Conservation (phyloP, 2,797 vertebrate species). For the Cyclopterus lumpus region DNA sequence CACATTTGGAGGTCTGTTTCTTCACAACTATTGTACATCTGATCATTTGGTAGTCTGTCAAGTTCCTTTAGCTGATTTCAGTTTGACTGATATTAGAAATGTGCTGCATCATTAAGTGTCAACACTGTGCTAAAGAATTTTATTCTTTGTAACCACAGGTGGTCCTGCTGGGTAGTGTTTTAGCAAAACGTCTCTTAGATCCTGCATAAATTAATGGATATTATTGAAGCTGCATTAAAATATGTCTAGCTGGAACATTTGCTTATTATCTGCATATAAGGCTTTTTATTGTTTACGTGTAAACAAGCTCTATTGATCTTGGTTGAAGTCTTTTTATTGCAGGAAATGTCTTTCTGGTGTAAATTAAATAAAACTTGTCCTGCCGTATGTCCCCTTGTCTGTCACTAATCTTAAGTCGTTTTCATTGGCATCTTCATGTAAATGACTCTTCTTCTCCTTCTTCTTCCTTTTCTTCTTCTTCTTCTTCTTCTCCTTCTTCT, state of each 20-base stretch:
- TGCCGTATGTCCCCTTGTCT: no score
- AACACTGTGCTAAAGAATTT: neutral
- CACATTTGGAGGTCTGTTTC: slow-evolving; percentile 3
- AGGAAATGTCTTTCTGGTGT: no score
- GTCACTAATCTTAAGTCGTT: no score
- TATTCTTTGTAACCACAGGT: neutral
- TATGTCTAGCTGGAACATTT: neutral
- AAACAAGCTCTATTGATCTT: no score
- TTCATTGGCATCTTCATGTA: no score
- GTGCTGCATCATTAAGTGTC: neutral
- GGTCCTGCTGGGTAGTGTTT: slow-evolving; percentile 13
- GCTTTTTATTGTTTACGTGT: neutral
- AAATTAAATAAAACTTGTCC: no score
- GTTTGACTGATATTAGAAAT: slow-evolving; percentile 9
- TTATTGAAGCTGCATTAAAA: neutral
- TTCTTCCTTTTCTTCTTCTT: no score
- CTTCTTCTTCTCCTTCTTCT: no score
- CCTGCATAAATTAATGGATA: neutral
- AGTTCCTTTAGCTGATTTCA: slow-evolving; percentile 21
- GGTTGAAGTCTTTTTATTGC: no score
- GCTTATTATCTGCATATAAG: neutral
- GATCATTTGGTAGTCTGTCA: neutral
- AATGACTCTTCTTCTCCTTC: no score
- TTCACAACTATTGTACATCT: slow-evolving; percentile 5
- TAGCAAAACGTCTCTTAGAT: neutral